phyloP scores from a whole-genome alignment of 2,888 invertebrate species.

The Euproctis similis region DNA sequence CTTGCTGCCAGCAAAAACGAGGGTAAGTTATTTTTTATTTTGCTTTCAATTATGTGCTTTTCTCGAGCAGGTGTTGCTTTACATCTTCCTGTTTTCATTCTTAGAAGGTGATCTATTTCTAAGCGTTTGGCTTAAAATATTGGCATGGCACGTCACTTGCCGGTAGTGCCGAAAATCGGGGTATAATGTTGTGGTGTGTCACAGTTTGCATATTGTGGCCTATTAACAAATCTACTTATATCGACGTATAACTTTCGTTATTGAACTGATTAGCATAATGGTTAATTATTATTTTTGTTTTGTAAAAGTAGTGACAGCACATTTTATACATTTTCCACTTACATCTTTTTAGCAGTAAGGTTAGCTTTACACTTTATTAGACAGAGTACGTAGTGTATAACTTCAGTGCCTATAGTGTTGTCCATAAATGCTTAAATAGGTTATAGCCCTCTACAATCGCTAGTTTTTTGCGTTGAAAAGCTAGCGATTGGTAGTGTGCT shows the following conservation, averaged over 20 bases:
- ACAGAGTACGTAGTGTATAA: constrained; percentile 19
- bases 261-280: constrained; percentile 18
- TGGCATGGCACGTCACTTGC: constrained; percentile 71
- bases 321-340: constrained; percentile 32
- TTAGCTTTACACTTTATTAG: constrained; percentile 31
- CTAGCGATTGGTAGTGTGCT: constrained; percentile 55
- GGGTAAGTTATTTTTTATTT: constrained; percentile 85
- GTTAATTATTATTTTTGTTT: constrained; percentile 19
- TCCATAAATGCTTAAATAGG: constrained; percentile 61
- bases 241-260: constrained; percentile 21
- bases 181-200: constrained; percentile 38
- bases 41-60: constrained; percentile 52
- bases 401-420: constrained; percentile 38
- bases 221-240: constrained; percentile 29
- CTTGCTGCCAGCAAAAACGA: constrained; percentile 92
- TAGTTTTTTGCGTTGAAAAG: constrained; percentile 44
- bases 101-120: constrained; percentile 60
- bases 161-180: constrained; percentile 48
- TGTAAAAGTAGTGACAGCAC: constrained; percentile 32
- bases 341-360: constrained; percentile 26
- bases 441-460: constrained; percentile 47
- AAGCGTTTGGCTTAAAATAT: constrained; percentile 68
- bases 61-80: constrained; percentile 68
- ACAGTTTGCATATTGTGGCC: constrained; percentile 48
- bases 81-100: constrained; percentile 58